Evolutionary conservation across 2,797 vertebrate species (phyloP), one percentile per base, ranked within the genome.

Genomic region (Lepilemur ruficaudatus): DNA sequence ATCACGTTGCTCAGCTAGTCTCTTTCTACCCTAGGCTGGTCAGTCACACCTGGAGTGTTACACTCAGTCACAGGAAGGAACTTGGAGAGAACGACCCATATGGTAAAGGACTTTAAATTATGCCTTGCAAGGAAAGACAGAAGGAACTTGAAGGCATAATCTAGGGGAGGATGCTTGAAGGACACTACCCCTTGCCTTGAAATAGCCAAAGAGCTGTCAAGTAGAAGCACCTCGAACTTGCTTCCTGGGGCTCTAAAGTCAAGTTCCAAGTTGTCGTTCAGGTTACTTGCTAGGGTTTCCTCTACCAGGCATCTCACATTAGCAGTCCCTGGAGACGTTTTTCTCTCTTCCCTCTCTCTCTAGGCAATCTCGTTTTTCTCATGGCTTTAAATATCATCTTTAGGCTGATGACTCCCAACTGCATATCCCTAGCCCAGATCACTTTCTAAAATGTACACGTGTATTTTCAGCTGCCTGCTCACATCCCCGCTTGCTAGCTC

Each of bases 321-420:
- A 30, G 28, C 7, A 13, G 35, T 73, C 65, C 83, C 65, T 12
- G 25, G 35, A 94, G 23, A n/a, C 12, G 52, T 63, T 65, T 73
- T 48, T 38, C 32, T 73, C 52, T 22, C 35, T 41, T 13, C 28
- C 43, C 25, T 88, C 61, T 57, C 67, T 85, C 35, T n/a, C 80
- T 69, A 52, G 32, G 75, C 73, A 96, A 69, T n/a, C 35, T 65
- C n/a, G n/a, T 72, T n/a, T 87, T 81, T 92, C 65, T 61, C 35
- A 1, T 22, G 55, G 72, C 57, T 96, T 94, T 96, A 93, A 95
- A 89, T 96, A 61, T 78, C 94, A 59, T 96, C 91, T 93, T 72
- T 69, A 76, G 80, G 82, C 50, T 41, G 85, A 69, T 43, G 38
- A 86, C 38, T 94, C 69, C 89, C 72, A 57, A 82, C 65, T 79